Percentiles rank a stretch among this genome's conserved stretches.
Evolutionary conservation across 2,888 invertebrate species (phyloP).

Genomic region (Pachliopta kotzebuea): DNA sequence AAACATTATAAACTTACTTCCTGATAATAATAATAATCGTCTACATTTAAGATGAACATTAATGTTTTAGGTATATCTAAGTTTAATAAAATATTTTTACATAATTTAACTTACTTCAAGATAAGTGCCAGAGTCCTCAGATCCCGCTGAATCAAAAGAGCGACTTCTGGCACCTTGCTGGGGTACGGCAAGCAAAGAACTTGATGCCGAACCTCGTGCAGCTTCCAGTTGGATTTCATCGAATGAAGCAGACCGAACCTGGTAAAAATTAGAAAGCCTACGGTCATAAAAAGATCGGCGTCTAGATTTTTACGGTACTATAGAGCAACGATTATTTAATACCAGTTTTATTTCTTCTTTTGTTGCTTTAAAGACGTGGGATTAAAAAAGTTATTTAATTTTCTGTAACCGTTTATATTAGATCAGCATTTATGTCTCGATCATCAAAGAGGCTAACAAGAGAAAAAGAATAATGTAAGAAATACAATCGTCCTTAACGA

Average conservation of each 20-base stretch:
- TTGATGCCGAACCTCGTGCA: constrained; percentile 79
- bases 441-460: neutral
- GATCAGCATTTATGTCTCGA: neutral
- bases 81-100: neutral
- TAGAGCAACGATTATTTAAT: no score
- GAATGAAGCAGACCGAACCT: constrained; percentile 93
- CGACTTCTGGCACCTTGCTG: constrained; percentile 86
- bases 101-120: constrained; percentile 54
- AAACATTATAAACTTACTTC: no score
- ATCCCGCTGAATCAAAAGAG: constrained; percentile 89
- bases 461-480: neutral
- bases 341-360: no score
- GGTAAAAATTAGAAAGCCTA: constrained; percentile 5
- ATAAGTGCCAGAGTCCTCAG: constrained; percentile 83
- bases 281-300: neutral
- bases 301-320: neutral
- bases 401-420: neutral
- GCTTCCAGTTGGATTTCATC: constrained; percentile 93
- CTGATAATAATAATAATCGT: no score
- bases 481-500: neutral
- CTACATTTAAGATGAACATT: no score
- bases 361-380: no score
- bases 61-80: neutral
- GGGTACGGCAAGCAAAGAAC: constrained; percentile 83
- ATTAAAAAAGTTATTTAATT: no score